Percentiles rank a stretch among this genome's conserved stretches.
These are phyloP conservation scores for Drosophila auraria DNA, from an alignment of 1,140 invertebrate genomes.

Conservation along the genomic window DNA sequence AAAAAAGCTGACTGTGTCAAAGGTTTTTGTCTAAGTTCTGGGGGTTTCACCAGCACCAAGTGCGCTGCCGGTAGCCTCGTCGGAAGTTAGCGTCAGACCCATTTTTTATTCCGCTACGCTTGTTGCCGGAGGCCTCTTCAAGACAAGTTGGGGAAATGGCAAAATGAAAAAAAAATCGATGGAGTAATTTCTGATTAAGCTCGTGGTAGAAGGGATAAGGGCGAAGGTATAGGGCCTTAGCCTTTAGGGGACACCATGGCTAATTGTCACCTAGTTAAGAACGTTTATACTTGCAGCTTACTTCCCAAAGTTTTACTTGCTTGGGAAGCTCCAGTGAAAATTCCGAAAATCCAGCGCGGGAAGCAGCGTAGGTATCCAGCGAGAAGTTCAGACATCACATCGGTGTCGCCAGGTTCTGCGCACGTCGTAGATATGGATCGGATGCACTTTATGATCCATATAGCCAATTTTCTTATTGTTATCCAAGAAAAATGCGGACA, in stretches of 20 bases:
- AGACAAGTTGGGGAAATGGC: constrained; percentile 42
- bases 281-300: neutral
- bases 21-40: constrained; percentile 57
- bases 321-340: too few relatives aligned
- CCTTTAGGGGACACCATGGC: constrained; percentile 14
- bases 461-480: too few relatives aligned
- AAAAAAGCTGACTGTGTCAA: constrained; percentile 73
- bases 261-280: constrained; percentile 7
- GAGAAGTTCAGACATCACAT: neutral
- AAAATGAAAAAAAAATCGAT: constrained; percentile 66
- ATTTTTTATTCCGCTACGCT: constrained; percentile 55
- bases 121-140: constrained; percentile 68
- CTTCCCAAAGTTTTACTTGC: neutral
- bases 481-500: too few relatives aligned
- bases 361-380: too few relatives aligned
- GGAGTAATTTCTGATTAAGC: constrained; percentile 73
- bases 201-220: constrained; percentile 40
- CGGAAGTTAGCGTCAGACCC: constrained; percentile 65
- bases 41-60: constrained; percentile 13
- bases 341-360: too few relatives aligned
- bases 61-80: constrained; percentile 25
- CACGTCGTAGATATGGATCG: too few relatives aligned
- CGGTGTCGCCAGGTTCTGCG: neutral
- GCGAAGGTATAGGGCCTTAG: neutral
- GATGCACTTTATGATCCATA: too few relatives aligned